These are phyloP conservation scores for Heliconius sara DNA, from an alignment of 2,888 invertebrate species.

Conservation along the genomic window DNA sequence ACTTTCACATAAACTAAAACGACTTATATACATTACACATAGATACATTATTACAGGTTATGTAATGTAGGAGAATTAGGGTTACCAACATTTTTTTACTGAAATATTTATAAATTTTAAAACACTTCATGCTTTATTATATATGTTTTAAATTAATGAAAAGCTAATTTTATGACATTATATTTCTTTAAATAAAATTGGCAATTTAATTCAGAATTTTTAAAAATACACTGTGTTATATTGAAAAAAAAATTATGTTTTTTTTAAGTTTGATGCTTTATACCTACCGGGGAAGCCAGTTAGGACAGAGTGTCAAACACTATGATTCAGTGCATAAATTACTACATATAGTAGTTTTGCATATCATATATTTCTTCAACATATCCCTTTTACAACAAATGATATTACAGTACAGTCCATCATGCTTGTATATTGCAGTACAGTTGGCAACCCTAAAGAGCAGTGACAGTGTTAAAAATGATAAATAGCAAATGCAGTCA, in stretches of 20 bases:
- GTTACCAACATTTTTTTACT: neutral
- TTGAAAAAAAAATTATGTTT: no score
- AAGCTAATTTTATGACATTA: no score
- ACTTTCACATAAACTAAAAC: slow-evolving; percentile 6
- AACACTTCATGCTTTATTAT: neutral
- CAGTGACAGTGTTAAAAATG: slow-evolving; percentile 18
- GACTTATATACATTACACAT: slow-evolving; percentile 16
- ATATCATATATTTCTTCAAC: neutral
- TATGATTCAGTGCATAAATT: no score
- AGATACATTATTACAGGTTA: slow-evolving; percentile 8
- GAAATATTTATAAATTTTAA: neutral
- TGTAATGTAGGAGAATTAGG: slow-evolving; percentile 5
- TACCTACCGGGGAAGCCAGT: no score
- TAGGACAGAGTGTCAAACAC: no score
- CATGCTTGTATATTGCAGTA: neutral
- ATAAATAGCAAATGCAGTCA: slow-evolving; percentile 23
- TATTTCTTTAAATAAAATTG: no score
- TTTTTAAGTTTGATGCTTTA: no score
- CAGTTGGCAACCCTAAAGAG: neutral
- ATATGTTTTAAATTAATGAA: no score
- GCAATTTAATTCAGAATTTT: no score
- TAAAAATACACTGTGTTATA: no score
- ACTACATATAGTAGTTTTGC: neutral
- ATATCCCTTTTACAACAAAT: neutral
- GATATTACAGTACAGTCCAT: no score